Base-by-base conservation (phyloP, 2,797 vertebrate genomes). In the Megaceryle alcyon region DNA sequence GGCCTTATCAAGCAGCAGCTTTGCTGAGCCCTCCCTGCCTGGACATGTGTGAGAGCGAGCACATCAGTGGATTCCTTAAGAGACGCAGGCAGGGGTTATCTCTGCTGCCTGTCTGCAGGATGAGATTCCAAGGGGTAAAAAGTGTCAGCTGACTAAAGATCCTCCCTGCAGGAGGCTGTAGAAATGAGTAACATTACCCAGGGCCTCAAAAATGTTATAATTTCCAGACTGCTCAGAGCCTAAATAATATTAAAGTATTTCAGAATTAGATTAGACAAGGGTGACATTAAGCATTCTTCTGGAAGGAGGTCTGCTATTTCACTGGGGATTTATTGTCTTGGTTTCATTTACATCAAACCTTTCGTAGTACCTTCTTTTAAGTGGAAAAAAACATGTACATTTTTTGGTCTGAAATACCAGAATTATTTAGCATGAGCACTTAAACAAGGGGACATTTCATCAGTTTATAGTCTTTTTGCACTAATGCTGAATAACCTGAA, bases 261-360 rank as follows among this genome's bases (percentile, higher is more conserved):
- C 39, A 89, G 78, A 85, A 94, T 89, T 64, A 86, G 65, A 72
- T 90, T 91, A 92, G 70, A 75, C 63, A 15, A 28, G 53, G 54
- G 73, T 82, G 80, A 70, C 60, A 77, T 81, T 84, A 78, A 78
- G 29, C 59, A 63, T 90, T 82, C 63, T 92, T 51, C 75, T 64
- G 65, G 51, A 68, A 85, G 82, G 59, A 91, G 53, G 33, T 37
- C 60, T 64, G 48, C 17, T 69, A 56, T 82, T 84, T 84, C 69
- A 18, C 37, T 66, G 28, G 49, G 9, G 31, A 82, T 85, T 92
- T 88, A 76, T 92, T 85, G 29, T 63, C 78, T 93, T 61, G 57
- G 56, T 61, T 93, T 95, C 84, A 44, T 77, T 80, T 93, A 57
- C 71, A 90, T 68, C 43, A 81, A 82, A 31, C 25, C 31, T 77